These are phyloP conservation scores for Clarias batrachus DNA, from an alignment of 2,113 vertebrate genomes.

Conservation along the genomic window DNA sequence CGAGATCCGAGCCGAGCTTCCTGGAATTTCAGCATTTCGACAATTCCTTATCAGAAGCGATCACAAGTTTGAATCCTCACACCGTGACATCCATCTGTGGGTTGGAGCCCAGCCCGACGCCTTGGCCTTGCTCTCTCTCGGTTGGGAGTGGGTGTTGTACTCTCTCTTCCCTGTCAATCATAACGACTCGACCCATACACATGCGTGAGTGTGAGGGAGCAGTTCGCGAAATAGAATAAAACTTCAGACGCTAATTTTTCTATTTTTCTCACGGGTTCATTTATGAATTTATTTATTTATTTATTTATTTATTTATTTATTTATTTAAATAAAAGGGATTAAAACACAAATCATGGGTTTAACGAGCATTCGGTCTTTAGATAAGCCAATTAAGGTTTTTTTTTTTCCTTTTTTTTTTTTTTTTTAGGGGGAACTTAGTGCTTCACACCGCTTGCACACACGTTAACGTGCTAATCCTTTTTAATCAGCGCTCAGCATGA, in stretches of 20 bases:
- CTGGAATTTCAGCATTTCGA: not conserved
- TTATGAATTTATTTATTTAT: not conserved
- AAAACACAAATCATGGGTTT: conserved; percentile 13
- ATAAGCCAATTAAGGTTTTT: conserved; percentile 33
- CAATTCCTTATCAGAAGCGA: no score
- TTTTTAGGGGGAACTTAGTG: not conserved
- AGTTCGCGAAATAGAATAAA: not conserved
- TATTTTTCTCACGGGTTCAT: not conserved
- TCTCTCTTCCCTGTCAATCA: not conserved
- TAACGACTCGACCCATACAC: not conserved
- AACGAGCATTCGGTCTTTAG: conserved; percentile 14
- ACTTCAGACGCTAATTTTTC: not conserved
- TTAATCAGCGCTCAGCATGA: conserved; percentile 31
- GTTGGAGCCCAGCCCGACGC: not conserved
- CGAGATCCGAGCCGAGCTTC: no score
- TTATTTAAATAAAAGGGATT: conserved; percentile 2
- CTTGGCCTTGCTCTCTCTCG: not conserved
- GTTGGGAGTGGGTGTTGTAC: not conserved
- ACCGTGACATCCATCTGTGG: not conserved
- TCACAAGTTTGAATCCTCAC: no score
- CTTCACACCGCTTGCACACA: conserved; percentile 11
- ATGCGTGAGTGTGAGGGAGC: not conserved
- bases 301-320: not conserved
- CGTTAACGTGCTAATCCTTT: conserved; percentile 13
- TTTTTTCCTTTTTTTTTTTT: no score